Conservation (phyloP, 2,888 invertebrate genomes). For the Anorthoa munda region DNA sequence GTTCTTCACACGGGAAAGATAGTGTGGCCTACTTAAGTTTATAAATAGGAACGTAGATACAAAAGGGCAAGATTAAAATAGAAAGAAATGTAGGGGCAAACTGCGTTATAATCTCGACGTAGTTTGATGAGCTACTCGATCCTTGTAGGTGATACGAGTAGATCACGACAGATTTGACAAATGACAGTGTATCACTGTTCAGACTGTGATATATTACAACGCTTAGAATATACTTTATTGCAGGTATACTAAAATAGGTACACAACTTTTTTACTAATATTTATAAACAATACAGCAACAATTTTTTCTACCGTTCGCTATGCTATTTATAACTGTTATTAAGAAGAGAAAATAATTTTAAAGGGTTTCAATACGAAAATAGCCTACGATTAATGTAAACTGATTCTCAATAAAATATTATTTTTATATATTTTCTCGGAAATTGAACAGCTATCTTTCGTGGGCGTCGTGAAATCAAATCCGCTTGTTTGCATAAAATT, state of each 20-base stretch:
- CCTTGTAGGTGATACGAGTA: constrained; percentile 17
- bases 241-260: too few species aligned
- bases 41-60: constrained; percentile 38
- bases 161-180: constrained; percentile 49
- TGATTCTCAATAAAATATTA: not conserved
- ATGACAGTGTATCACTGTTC: constrained; percentile 14
- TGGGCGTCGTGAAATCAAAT: not conserved
- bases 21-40: constrained; percentile 44
- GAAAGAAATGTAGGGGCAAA: constrained; percentile 33
- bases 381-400: not conserved
- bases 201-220: constrained; percentile 23
- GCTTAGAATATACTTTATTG: too few species aligned
- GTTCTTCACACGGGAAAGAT: constrained; percentile 15
- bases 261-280: too few species aligned
- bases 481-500: not conserved
- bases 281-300: too few species aligned
- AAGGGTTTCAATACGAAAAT: not conserved
- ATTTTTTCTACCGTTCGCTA: not conserved
- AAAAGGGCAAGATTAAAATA: constrained; percentile 57
- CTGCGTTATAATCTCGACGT: constrained; percentile 24
- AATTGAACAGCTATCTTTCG: not conserved
- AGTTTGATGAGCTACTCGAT: constrained; percentile 6
- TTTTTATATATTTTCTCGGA: not conserved
- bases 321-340: not conserved
- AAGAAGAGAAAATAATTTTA: too few species aligned